Percentiles rank a stretch among this genome's conserved stretches.
Conservation (phyloP, 2,113 vertebrate genomes). For the Furnarius figulus region DNA sequence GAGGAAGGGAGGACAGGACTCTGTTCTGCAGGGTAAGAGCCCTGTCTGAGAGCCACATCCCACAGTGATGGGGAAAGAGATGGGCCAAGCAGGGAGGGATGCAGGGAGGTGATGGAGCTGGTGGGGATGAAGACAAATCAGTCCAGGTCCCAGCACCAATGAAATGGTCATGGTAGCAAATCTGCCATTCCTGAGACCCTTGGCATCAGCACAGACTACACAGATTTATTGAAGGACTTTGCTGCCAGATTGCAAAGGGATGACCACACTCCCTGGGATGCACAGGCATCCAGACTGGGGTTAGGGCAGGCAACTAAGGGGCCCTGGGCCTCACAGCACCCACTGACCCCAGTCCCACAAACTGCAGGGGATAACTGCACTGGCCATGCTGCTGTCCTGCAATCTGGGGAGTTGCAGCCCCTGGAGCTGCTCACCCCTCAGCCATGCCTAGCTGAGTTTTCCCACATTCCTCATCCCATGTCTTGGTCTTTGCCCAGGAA, state of each 20-base stretch:
- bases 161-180: fast-evolving
- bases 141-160: background rate
- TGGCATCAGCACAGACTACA: background rate
- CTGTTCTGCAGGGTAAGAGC: background rate
- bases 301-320: background rate
- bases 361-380: background rate
- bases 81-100: background rate
- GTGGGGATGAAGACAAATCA: background rate
- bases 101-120: background rate
- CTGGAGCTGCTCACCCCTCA: background rate
- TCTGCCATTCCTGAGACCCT: background rate
- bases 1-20: background rate
- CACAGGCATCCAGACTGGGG: background rate
- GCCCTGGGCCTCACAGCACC: background rate
- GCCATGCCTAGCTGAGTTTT: background rate
- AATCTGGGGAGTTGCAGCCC: background rate
- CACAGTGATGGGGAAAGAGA: background rate
- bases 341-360: fast-evolving
- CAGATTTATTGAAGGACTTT: background rate
- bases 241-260: background rate
- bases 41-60: background rate
- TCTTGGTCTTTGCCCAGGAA: background rate
- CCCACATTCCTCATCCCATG: background rate
- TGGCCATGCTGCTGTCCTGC: background rate
- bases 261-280: background rate